A percentile compares a stretch with the other conserved stretches of the same genome.
phyloP scores from a whole-genome alignment of 2,113 vertebrate genomes.

The Circaetus cinerascens region DNA sequence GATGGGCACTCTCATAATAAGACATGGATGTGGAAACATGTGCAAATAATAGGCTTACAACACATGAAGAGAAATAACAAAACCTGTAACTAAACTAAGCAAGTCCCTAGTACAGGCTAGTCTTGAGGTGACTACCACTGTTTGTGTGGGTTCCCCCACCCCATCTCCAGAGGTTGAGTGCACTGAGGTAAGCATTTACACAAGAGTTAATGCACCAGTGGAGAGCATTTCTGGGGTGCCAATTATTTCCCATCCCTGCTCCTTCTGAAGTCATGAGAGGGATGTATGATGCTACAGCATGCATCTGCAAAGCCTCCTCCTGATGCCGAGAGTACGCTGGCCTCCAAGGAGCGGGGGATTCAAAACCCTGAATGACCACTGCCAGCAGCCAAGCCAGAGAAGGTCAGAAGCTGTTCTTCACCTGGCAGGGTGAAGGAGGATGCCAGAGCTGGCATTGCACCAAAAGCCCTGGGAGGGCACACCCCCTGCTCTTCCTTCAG shows the following conservation, averaged over 20 bases:
- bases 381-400: background rate
- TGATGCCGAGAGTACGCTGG: background rate
- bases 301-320: background rate
- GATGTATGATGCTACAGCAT: rapidly evolving
- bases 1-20: background rate
- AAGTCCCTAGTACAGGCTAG: background rate
- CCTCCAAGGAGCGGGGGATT: background rate
- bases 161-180: background rate
- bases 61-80: background rate
- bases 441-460: background rate
- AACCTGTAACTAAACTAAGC: background rate
- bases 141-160: background rate
- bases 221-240: background rate
- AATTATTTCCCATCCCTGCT: background rate
- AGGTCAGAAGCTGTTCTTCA: background rate
- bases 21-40: background rate
- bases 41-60: background rate
- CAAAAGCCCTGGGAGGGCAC: background rate
- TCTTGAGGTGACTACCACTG: background rate
- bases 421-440: background rate
- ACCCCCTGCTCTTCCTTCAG: background rate
- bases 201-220: background rate
- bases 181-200: background rate
- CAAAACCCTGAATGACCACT: background rate
- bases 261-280: background rate